A percentile compares a stretch with the other conserved stretches of the same genome.
These are phyloP conservation scores for Echinarachnius parma DNA, from an alignment of 53 echinoderm and acorn worm species.

Conservation along the genomic window DNA sequence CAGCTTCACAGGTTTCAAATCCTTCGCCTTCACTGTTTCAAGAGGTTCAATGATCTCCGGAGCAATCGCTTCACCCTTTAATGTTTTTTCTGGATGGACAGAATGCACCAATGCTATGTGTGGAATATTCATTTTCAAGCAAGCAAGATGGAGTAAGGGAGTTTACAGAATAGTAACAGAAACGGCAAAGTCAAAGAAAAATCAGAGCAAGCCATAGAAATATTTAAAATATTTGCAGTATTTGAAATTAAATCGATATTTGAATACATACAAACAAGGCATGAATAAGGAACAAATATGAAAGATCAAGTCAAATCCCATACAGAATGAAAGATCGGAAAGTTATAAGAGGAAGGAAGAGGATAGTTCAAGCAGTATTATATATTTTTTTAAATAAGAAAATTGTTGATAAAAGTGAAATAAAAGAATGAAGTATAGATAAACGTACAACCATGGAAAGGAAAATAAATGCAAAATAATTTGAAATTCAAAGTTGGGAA, in stretches of 20 bases:
- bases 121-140: neutral
- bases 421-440: neutral
- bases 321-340: neutral
- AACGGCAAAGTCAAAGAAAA: neutral
- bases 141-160: neutral
- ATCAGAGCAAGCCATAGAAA: no score
- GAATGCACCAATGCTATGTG: slow-evolving; percentile 28
- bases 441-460: slow-evolving; percentile 20
- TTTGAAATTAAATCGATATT: no score
- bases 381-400: neutral
- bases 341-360: neutral
- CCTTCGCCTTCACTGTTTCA: slow-evolving; percentile 72
- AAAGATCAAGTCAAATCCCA: no score
- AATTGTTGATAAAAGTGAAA: neutral
- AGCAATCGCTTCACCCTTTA: slow-evolving; percentile 67
- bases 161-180: no score
- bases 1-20: slow-evolving; percentile 72
- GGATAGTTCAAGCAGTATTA: neutral
- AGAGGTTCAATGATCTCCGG: slow-evolving; percentile 80
- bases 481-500: no score
- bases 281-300: no score
- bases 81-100: slow-evolving; percentile 38
- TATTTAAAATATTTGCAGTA: no score
- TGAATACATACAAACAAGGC: no score
- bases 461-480: no score